These are phyloP conservation scores for Isoperla grammatica DNA, from an alignment of 2,888 invertebrate species.

Conservation along the genomic window DNA sequence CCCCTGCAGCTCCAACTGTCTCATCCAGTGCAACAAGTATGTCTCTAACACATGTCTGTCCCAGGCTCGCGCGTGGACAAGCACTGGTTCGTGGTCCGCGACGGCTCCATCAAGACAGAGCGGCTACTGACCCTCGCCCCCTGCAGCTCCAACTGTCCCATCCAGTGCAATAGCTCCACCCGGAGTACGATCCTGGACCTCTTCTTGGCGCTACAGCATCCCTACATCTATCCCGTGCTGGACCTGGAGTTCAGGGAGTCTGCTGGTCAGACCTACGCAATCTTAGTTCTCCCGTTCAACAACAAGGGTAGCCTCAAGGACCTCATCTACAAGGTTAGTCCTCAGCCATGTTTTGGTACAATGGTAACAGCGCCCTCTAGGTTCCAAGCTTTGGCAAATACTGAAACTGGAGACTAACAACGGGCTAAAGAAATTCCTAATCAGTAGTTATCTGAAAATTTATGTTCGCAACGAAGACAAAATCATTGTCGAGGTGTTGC, in stretches of 20 bases:
- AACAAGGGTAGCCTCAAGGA: constrained; percentile 83
- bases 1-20: constrained; percentile 57
- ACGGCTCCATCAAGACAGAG: constrained; percentile 72
- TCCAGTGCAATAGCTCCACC: constrained; percentile 61
- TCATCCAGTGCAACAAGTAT: constrained; percentile 61
- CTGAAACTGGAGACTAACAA: too few species aligned
- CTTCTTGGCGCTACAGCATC: constrained; percentile 82
- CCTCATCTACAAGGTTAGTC: constrained; percentile 73
- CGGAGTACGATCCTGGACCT: constrained; percentile 68
- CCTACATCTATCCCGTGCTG: constrained; percentile 85
- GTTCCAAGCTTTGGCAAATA: neutral
- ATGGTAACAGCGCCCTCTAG: too few species aligned
- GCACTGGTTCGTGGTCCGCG: constrained; percentile 86
- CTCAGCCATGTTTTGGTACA: too few species aligned
- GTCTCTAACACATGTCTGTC: too few species aligned
- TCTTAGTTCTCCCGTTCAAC: constrained; percentile 78
- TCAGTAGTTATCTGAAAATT: too few species aligned
- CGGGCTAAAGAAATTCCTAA: too few species aligned
- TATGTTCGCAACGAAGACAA: too few species aligned
- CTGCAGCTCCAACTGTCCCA: constrained; percentile 57
- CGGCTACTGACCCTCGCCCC: constrained; percentile 67
- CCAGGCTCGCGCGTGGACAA: constrained; percentile 74
- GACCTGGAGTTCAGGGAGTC: constrained; percentile 67
- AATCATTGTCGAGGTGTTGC: too few species aligned
- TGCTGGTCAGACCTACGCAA: constrained; percentile 51